Evolutionary conservation across 2,113 vertebrate species (phyloP).

Genomic region (Nyctibius bracteatus): DNA sequence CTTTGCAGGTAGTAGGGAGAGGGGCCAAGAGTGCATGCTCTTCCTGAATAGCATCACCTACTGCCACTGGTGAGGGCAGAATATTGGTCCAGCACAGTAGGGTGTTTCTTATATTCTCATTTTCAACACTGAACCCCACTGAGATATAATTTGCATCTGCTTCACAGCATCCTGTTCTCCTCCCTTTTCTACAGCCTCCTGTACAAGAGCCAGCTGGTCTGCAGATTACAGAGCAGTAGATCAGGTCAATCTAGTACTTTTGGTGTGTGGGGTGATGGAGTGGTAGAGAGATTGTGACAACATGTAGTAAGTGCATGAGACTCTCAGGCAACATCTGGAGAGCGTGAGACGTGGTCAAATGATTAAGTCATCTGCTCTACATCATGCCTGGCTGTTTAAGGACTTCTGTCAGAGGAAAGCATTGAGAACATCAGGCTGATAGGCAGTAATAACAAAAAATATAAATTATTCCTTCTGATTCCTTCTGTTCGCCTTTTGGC

Average conservation of each 20-base stretch:
- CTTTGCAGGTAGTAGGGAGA: background rate
- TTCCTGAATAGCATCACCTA: background rate
- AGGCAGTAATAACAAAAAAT: background rate
- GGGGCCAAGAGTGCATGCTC: background rate
- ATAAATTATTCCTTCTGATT: background rate
- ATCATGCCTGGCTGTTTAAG: background rate
- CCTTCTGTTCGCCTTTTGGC: background rate
- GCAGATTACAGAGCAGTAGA: background rate
- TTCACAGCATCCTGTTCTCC: background rate
- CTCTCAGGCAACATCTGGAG: background rate
- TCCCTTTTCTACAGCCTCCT: background rate
- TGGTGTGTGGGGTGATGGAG: background rate
- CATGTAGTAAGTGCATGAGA: background rate
- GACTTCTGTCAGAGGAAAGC: background rate
- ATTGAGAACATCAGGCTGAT: background rate
- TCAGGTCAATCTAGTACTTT: background rate
- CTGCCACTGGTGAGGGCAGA: background rate
- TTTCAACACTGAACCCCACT: background rate
- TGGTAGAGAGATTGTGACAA: background rate
- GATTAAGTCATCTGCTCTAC: slow-evolving; percentile 17
- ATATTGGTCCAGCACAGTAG: background rate
- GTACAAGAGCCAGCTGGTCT: background rate
- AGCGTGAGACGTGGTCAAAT: background rate
- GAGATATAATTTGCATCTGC: background rate
- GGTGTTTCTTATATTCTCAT: background rate